Base-by-base conservation (phyloP, 2,888 invertebrate genomes). In the Hedychridium roseum region DNA sequence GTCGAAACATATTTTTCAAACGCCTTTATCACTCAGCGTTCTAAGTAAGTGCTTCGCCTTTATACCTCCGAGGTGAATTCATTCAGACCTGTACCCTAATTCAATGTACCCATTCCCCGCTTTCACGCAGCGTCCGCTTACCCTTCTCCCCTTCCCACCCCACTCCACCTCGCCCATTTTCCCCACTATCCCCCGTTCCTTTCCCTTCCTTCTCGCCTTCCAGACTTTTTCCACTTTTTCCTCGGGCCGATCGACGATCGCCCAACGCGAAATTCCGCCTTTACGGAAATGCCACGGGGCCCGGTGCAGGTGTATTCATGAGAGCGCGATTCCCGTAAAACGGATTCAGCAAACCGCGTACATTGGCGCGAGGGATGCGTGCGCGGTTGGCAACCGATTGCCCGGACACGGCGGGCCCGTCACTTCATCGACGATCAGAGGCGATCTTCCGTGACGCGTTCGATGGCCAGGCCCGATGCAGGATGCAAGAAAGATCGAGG, bases 41-140 rank as follows among this genome's bases (percentile, higher is more conserved):
- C 50, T 16, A 47, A 55, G 46, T 60, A 61, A 66, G 61, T 57
- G 59, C 59, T 51, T 50, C 54, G 50, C 46, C 48, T 47, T 57
- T 57, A 64, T 54, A 50, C 35, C 39, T 45, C 41, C 63, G 66
- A 61, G 59, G 59, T 53, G 54, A 63, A 68, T 68, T 61, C 65
- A 67, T 68, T 68, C 60, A 38, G 60, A 54, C 57, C 60, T 60
- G 64, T 66, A 64, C 54, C n/a, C 64, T 69, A 72, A 74, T 72
- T 73, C 68, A 70, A 68, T 64, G 60, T 63, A 52, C 34, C 50
- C 42, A 51, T 54, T 54, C 54, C 44, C 55, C 39, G 20, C 9
- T 18, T 38, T 35, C 42, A 32, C 57, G n/a, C 47, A 48, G 42
- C 49, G 43, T 50, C 46, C 50, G 50, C 39, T 30, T 35, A 42